Base-by-base conservation (phyloP, 1,140 invertebrate genomes). In the Medauroidea extradentata region DNA sequence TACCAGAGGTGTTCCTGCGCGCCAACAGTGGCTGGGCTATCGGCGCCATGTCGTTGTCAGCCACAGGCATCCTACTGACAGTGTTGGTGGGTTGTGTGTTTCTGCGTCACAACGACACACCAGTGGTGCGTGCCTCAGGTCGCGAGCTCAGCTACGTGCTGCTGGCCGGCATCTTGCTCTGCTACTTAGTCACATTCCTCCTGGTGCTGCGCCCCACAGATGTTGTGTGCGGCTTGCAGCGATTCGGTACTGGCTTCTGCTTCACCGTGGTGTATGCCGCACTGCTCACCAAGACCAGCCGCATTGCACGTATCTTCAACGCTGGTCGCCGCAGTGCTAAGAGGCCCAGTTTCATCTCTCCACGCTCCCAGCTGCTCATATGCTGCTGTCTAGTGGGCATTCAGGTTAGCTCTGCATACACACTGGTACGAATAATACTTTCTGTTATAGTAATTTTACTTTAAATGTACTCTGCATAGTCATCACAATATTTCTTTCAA, bases 231-330 rank as follows among this genome's bases (percentile, higher is more conserved):
- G 83, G 86, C 14, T 75, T 91, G 50, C 89, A 91, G 71, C 81
- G 89, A 64, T 90, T 91, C 65, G 83, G 87, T 1, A 90, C 91
- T 5, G 91, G 93, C 3, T 88, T 96, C 68, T 93, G 91, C 68
- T 96, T 96, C 75, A 90, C 92, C 0, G 87, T 95, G 1, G 90
- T 96, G 11, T 96, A 96, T 74, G 90, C 90, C 0, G 91, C 94
- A 3, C 76, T 97, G 0, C 75, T 96, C 18, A 95, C 93, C 2
- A 95, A 96, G 75, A 96, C 93, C 3, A 95, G 94, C 77, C 79
- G 93, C 27, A 96, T 96, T 61, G 85, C 90, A 2, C 78, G 94
- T 16, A 96, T 97, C 65, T 96, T 97, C 75, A 88, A 90, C 63
- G 89, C 90, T 3, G 88, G 92, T 56, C 91, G 91, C 69, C 85